These are phyloP conservation scores for Habrosyne pyritoides DNA, from an alignment of 2,888 invertebrate species.

Conservation along the genomic window DNA sequence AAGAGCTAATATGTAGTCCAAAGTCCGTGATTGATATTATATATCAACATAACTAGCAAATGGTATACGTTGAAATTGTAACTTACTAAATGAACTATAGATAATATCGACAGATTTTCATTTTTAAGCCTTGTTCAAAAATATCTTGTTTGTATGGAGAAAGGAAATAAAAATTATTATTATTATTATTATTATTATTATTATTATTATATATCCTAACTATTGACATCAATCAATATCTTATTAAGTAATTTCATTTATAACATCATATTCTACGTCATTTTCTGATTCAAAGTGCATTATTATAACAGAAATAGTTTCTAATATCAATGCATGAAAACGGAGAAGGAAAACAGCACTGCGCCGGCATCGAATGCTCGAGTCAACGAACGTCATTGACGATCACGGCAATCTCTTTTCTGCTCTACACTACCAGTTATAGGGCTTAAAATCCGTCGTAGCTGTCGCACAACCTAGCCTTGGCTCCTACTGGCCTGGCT, in stretches of 20 bases:
- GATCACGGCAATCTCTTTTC: constrained; percentile 38
- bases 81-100: neutral
- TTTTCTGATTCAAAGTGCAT: constrained; percentile 26
- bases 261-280: neutral
- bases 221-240: neutral
- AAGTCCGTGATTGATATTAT: neutral
- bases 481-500: constrained; percentile 83
- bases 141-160: too few relatives aligned
- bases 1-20: constrained; percentile 5
- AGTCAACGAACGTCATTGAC: constrained; percentile 84
- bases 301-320: constrained; percentile 65
- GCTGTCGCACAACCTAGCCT: constrained; percentile 71
- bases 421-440: constrained; percentile 34
- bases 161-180: too few relatives aligned
- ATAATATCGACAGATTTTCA: neutral
- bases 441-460: constrained; percentile 50
- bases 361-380: constrained; percentile 79
- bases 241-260: neutral
- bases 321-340: constrained; percentile 82
- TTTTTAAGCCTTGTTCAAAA: too few relatives aligned
- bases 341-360: constrained; percentile 82
- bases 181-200: too few relatives aligned
- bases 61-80: neutral
- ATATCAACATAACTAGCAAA: neutral
- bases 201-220: too few relatives aligned